A percentile compares a stretch with the other conserved stretches of the same genome.
Conservation (phyloP, 2,113 vertebrate genomes). For the Scolopax mira region DNA sequence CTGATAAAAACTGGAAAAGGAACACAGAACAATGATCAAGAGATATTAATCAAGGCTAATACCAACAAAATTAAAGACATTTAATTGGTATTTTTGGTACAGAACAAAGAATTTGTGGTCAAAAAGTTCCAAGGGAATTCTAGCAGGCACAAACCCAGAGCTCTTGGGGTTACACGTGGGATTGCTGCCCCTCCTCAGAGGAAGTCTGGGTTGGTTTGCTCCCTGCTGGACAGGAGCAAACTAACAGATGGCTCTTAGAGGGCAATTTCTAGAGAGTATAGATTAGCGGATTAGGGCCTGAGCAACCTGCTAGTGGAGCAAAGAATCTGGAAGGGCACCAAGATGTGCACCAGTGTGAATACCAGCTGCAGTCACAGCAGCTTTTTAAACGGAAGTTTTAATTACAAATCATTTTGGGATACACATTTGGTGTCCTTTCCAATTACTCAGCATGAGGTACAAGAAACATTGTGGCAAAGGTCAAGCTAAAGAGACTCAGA, state of each 20-base stretch:
- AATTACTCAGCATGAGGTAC: background rate
- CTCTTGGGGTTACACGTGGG: background rate
- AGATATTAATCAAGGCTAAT: background rate
- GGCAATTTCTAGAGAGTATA: background rate
- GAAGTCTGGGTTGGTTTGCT: background rate
- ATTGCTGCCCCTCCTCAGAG: background rate
- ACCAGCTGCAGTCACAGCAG: background rate
- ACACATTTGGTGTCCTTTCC: background rate
- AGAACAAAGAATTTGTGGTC: background rate
- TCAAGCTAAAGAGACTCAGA: background rate
- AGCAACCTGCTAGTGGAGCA: background rate
- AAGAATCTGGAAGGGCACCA: background rate
- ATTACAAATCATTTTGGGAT: background rate
- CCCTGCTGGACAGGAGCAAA: background rate
- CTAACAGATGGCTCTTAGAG: constrained; percentile 1
- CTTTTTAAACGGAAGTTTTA: constrained; percentile 12
- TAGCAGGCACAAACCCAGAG: background rate
- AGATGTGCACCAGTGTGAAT: background rate
- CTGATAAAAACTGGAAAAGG: background rate
- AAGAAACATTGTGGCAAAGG: constrained; percentile 12
- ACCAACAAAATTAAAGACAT: background rate
- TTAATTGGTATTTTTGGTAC: background rate
- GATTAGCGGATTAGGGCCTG: background rate
- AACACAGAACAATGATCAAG: background rate
- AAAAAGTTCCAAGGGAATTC: background rate